Conservation (phyloP, 2,888 invertebrate genomes). For the Tineola bisselliella region DNA sequence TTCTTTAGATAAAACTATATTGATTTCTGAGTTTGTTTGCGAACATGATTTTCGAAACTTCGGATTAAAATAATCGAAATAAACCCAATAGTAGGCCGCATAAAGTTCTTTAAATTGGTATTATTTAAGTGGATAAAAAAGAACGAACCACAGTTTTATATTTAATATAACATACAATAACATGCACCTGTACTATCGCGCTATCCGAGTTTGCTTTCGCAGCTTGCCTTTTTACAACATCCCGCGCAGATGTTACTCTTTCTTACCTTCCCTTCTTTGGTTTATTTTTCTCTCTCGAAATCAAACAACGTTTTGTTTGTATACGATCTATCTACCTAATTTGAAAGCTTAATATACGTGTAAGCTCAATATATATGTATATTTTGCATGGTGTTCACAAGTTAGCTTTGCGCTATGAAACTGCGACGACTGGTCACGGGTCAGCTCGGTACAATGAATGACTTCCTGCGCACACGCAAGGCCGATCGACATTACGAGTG, state of each 20-base stretch:
- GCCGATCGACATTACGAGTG: slow-evolving; percentile 33
- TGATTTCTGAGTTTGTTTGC: no score
- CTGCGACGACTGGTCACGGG: slow-evolving; percentile 34
- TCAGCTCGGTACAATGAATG: slow-evolving; percentile 53
- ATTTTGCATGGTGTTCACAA: not conserved
- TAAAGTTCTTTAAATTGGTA: no score
- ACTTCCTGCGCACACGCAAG: slow-evolving; percentile 51
- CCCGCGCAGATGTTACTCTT: slow-evolving; percentile 14
- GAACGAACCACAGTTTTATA: no score
- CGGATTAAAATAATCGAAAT: no score
- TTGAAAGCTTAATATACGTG: no score
- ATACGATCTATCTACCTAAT: no score
- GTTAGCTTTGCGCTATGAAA: not conserved
- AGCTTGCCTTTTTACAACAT: slow-evolving; percentile 15
- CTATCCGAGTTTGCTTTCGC: not conserved
- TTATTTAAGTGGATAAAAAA: no score
- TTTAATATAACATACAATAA: not conserved
- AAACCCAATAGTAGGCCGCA: no score
- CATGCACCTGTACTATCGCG: not conserved
- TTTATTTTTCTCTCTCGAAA: not conserved
- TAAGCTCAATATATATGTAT: no score
- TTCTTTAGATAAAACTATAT: no score
- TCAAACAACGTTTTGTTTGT: not conserved
- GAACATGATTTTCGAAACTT: no score
- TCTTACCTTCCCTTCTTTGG: not conserved